A percentile compares a stretch with the other conserved stretches of the same genome.
Conservation (phyloP, 2,797 vertebrate genomes). For the Sebastes melanostomus region DNA sequence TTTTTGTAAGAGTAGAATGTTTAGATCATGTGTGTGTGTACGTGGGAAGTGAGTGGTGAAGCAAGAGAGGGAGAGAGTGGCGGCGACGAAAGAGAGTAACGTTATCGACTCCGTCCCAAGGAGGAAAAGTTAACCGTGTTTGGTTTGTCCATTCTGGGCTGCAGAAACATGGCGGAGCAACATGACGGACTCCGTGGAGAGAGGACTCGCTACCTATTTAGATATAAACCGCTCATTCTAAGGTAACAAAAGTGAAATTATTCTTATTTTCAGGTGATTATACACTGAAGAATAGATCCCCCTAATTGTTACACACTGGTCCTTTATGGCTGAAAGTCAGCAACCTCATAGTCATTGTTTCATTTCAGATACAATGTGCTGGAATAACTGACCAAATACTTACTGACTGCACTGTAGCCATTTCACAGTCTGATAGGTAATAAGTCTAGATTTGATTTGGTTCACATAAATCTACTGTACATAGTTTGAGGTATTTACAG, state of each 20-base stretch:
- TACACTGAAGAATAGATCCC: too few species aligned
- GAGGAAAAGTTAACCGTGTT: too few species aligned
- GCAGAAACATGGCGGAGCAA: too few species aligned
- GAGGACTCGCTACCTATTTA: rapidly evolving
- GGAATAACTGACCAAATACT: not conserved
- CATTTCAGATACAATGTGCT: not conserved
- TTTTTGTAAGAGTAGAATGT: too few species aligned
- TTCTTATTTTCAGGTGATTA: too few species aligned
- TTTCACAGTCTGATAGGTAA: not conserved
- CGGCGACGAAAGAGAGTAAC: rapidly evolving
- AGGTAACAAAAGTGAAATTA: rapidly evolving
- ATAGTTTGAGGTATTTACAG: not conserved
- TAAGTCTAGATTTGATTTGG: not conserved
- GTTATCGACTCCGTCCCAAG: too few species aligned
- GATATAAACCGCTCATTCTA: too few species aligned
- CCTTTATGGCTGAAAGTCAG: not conserved
- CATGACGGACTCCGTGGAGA: rapidly evolving
- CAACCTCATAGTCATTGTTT: not conserved
- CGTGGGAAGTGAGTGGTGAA: too few species aligned
- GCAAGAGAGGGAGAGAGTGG: too few species aligned
- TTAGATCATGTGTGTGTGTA: too few species aligned
- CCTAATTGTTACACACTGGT: too few species aligned
- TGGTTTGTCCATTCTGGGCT: too few species aligned
- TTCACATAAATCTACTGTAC: not conserved
- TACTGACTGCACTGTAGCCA: not conserved